Evolutionary conservation across 2,797 vertebrate species (phyloP).

Genomic region (Typhlichthys subterraneus): DNA sequence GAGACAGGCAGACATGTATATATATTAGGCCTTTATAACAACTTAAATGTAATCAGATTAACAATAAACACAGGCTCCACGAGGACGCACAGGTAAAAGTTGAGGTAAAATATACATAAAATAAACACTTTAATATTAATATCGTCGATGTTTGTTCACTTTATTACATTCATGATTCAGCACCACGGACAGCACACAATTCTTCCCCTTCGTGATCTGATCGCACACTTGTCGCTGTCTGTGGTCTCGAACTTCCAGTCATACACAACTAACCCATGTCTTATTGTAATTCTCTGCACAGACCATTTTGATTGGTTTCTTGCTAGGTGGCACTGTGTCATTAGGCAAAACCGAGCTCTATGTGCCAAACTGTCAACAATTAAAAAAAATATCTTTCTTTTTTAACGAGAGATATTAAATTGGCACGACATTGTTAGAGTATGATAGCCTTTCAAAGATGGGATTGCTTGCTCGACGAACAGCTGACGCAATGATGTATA

Average conservation of each 20-base stretch:
- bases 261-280: too few species aligned
- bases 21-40: too few species aligned
- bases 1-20: too few species aligned
- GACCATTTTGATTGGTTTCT: slow-evolving; percentile 3
- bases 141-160: background rate
- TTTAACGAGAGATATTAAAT: too few species aligned
- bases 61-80: slow-evolving; percentile 11
- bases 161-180: slow-evolving; percentile 26
- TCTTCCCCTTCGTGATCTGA: too few species aligned
- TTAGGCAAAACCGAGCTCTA: slow-evolving; percentile 7
- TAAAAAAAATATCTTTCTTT: too few species aligned
- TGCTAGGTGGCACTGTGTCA: slow-evolving; percentile 56
- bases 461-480: background rate
- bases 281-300: background rate
- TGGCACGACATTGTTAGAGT: too few species aligned
- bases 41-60: background rate
- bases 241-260: slow-evolving; percentile 31
- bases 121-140: background rate
- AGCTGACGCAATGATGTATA: slow-evolving; percentile 4
- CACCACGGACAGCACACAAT: slow-evolving; percentile 49
- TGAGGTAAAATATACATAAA: slow-evolving; percentile 3
- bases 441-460: too few species aligned
- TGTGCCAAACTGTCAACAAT: too few species aligned
- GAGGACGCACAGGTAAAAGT: slow-evolving; percentile 23
- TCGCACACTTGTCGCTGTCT: slow-evolving; percentile 11